Conservation (phyloP, 2,888 invertebrate species). For the Eristalis arbustorum region DNA sequence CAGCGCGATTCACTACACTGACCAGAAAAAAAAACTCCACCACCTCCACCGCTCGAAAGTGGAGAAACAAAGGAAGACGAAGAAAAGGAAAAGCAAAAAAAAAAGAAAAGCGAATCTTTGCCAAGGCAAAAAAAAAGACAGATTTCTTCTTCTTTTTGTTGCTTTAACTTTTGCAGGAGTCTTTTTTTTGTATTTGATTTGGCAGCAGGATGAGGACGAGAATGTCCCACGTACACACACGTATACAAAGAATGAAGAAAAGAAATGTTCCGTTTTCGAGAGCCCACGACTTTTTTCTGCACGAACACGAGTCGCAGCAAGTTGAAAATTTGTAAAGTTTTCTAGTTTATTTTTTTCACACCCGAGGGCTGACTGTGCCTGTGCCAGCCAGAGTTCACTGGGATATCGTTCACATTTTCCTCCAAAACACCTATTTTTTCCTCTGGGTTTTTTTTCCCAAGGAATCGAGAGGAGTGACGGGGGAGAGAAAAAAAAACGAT, state of each 20-base stretch:
- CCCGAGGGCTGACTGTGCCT: neutral
- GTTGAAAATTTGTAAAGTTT: neutral
- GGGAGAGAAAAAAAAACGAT: constrained; percentile 1
- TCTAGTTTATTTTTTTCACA: neutral
- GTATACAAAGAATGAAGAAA: constrained; percentile 37
- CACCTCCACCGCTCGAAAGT: neutral
- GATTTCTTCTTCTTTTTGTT: constrained; percentile 5
- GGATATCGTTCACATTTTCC: neutral
- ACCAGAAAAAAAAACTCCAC: neutral
- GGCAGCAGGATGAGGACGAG: neutral
- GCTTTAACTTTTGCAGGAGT: constrained; percentile 11
- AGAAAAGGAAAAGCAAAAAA: neutral
- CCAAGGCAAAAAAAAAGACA: constrained; percentile 9
- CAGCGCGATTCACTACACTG: neutral
- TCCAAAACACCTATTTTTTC: neutral
- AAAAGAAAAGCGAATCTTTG: constrained; percentile 34
- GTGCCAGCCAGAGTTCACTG: neutral
- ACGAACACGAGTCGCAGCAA: neutral
- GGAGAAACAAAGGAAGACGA: neutral
- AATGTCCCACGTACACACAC: constrained; percentile 43
- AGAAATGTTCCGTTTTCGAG: constrained; percentile 12
- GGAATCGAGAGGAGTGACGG: neutral
- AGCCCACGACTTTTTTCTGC: neutral
- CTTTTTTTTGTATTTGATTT: neutral
- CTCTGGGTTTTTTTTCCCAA: neutral